Conservation (phyloP, 2,113 vertebrate genomes). For the Trematocara nigrifrons region DNA sequence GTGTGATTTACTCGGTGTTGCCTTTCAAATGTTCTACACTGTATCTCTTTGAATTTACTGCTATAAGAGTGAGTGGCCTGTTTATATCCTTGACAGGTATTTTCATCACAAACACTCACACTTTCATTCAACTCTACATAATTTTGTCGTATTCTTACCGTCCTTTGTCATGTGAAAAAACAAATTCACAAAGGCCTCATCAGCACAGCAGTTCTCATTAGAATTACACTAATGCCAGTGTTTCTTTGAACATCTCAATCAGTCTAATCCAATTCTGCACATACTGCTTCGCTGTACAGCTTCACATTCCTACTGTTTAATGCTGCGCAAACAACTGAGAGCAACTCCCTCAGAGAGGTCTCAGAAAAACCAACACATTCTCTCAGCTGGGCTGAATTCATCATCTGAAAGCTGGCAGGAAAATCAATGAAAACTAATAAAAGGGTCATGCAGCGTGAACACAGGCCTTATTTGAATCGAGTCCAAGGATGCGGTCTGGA, state of each 20-base stretch:
- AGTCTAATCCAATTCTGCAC: conserved; percentile 16
- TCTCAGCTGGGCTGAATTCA: conserved; percentile 18
- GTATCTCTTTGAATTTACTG: not conserved
- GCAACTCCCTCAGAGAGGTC: not conserved
- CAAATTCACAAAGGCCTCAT: not conserved
- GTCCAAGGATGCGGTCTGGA: conserved; percentile 31
- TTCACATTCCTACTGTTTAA: conserved; percentile 15
- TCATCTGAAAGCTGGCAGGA: conserved; percentile 43
- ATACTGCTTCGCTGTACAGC: not conserved
- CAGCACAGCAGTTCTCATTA: not conserved
- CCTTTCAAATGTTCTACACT: not conserved
- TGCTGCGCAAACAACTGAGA: conserved; percentile 2
- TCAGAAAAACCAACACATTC: conserved; percentile 34
- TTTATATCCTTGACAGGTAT: not conserved
- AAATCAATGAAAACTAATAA: conserved; percentile 59
- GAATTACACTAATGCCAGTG: not conserved
- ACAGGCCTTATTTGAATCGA: conserved; percentile 39
- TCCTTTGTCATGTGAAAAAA: not conserved
- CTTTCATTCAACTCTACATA: not conserved
- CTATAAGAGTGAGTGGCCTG: not conserved
- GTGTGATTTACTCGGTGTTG: not conserved
- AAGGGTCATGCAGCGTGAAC: conserved; percentile 46
- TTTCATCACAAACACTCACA: not conserved
- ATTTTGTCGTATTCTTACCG: not conserved
- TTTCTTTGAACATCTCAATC: conserved; percentile 3